Conservation (phyloP, 2,888 invertebrate species). For the Lysandra coridon region DNA sequence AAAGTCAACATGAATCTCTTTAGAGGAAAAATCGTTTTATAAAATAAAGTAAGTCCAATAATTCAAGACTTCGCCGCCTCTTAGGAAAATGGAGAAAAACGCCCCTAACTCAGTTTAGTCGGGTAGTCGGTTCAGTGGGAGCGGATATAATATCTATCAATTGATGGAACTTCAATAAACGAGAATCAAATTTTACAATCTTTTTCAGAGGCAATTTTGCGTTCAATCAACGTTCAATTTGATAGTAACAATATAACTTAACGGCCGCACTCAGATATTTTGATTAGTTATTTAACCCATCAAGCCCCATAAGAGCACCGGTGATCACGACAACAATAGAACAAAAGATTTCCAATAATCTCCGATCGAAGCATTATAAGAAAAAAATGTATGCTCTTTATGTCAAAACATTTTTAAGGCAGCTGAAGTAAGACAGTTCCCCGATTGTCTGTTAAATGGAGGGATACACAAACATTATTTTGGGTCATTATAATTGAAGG, state of each 20-base stretch:
- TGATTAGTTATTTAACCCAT: too few species aligned
- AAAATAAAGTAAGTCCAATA: conserved; percentile 76
- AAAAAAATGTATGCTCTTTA: too few species aligned
- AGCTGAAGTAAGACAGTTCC: too few species aligned
- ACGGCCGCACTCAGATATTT: not conserved
- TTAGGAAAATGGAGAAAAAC: conserved; percentile 75
- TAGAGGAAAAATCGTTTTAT: conserved; percentile 66
- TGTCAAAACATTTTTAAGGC: too few species aligned
- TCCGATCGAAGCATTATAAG: too few species aligned
- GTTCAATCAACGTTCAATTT: not conserved
- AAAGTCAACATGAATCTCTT: conserved; percentile 69
- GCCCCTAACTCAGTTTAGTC: conserved; percentile 74
- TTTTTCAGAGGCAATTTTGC: not conserved
- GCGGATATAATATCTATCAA: conserved; percentile 65
- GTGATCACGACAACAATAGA: too few species aligned
- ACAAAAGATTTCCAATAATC: too few species aligned
- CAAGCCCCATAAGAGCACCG: too few species aligned
- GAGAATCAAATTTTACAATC: not conserved
- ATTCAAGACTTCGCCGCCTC: conserved; percentile 73
- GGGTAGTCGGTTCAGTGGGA: conserved; percentile 60
- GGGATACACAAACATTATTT: too few species aligned
- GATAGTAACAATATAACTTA: not conserved
- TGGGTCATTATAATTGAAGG: too few species aligned
- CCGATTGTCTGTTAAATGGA: too few species aligned
- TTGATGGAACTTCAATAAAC: conserved; percentile 42